Evolutionary conservation across 2,797 vertebrate species (phyloP).

Genomic region (Xiphophorus birchmanni): DNA sequence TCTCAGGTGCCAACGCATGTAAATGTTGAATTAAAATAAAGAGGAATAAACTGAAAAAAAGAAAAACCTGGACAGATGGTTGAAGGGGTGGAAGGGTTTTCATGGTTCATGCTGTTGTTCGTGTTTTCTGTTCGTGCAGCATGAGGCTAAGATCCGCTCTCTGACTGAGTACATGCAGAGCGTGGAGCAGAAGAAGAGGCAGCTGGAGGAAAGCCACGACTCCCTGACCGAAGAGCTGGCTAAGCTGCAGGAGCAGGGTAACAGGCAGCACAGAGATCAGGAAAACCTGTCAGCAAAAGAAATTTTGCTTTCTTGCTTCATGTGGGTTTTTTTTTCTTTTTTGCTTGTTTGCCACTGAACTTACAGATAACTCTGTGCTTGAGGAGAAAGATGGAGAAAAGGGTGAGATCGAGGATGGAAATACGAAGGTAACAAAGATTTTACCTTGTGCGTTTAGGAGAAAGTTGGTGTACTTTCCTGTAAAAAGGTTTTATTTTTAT

Average conservation of each 20-base stretch:
- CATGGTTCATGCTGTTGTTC: neutral
- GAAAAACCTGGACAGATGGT: neutral
- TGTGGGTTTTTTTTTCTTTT: neutral
- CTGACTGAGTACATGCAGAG: conserved; percentile 94
- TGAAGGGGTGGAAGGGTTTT: neutral
- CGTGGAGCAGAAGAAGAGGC: conserved; percentile 91
- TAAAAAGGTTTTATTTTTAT: neutral
- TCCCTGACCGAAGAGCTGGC: conserved; percentile 90
- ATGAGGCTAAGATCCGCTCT: conserved; percentile 94
- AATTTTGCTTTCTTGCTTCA: neutral
- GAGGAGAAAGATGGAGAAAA: conserved; percentile 77
- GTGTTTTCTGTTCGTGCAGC: conserved; percentile 70
- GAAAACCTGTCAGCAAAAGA: neutral
- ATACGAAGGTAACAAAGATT: conserved; percentile 65
- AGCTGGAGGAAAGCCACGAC: conserved; percentile 92
- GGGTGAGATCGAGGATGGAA: conserved; percentile 75
- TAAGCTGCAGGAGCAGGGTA: conserved; percentile 90
- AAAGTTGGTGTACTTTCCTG: neutral
- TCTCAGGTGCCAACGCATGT: conserved; percentile 82
- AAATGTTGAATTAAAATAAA: neutral
- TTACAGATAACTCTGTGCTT: conserved; percentile 68
- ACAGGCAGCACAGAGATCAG: conserved; percentile 37
- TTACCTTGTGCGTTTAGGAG: neutral
- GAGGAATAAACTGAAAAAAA: neutral
- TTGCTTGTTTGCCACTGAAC: neutral